Conservation (phyloP, 2,888 invertebrate genomes). For the Bruchidius siliquastri region DNA sequence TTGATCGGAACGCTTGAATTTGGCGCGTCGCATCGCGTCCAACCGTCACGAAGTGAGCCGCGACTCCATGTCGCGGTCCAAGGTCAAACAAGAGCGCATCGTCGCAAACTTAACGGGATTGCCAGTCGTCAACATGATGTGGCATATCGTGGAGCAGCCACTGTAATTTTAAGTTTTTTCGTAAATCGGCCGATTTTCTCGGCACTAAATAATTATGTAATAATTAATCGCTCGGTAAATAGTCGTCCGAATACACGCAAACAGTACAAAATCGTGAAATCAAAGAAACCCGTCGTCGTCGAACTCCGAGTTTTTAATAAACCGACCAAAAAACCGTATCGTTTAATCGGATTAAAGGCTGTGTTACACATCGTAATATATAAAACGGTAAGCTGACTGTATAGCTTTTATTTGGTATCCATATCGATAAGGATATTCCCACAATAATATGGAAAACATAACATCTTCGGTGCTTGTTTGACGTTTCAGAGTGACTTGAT, state of each 20-base stretch:
- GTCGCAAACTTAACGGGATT: conserved; percentile 20
- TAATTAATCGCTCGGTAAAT: conserved; percentile 34
- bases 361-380: conserved; percentile 39
- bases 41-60: conserved; percentile 14
- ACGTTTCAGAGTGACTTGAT: conserved; percentile 7
- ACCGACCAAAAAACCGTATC: conserved; percentile 36
- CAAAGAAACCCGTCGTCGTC: conserved; percentile 33
- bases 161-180: conserved; percentile 47
- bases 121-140: conserved; percentile 51
- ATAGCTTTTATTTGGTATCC: conserved; percentile 1
- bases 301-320: conserved; percentile 40
- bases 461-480: conserved; percentile 13
- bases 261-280: conserved; percentile 46
- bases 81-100: conserved; percentile 34
- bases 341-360: conserved; percentile 38
- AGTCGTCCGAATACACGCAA: conserved; percentile 42
- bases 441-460: background rate
- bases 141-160: conserved; percentile 49
- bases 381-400: conserved; percentile 29
- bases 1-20: conserved; percentile 18
- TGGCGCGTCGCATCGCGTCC: conserved; percentile 14
- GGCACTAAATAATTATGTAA: conserved; percentile 47
- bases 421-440: background rate
- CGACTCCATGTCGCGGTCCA: conserved; percentile 7
- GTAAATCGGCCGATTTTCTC: conserved; percentile 42